phyloP scores from a whole-genome alignment of 2,888 invertebrate genomes.

The Cantharis rustica region DNA sequence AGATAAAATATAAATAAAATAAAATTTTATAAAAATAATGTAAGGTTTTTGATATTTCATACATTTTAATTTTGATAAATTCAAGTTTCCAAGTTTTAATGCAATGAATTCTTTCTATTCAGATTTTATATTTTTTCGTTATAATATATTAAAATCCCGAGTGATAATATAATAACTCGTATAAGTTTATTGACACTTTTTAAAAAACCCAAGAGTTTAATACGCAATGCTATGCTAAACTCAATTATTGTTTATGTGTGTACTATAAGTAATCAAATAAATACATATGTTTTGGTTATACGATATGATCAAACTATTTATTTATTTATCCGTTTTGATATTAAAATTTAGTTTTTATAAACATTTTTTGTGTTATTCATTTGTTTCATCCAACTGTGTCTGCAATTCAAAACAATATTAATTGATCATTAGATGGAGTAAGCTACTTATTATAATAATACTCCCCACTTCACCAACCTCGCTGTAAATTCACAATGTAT shows the following conservation, averaged over 20 bases:
- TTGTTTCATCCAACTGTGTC: neutral
- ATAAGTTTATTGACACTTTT: neutral
- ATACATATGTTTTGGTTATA: too few relatives aligned
- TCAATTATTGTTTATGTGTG: neutral
- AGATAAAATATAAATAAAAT: too few relatives aligned
- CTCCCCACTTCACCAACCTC: neutral
- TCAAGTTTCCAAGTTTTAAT: too few relatives aligned
- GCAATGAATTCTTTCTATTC: neutral
- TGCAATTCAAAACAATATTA: neutral
- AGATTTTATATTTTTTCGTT: neutral
- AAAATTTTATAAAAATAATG: too few relatives aligned
- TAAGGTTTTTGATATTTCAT: too few relatives aligned
- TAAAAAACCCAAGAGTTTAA: neutral
- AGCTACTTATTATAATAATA: neutral
- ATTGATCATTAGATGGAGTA: neutral
- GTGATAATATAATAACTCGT: neutral
- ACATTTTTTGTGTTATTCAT: neutral
- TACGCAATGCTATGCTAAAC: neutral
- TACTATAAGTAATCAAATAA: neutral
- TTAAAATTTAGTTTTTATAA: neutral
- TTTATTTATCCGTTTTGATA: neutral
- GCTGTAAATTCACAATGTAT: neutral
- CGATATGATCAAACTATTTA: neutral
- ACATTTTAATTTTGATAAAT: too few relatives aligned
- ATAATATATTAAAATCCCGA: neutral